phyloP scores from a whole-genome alignment of 37 sponge, comb jelly and placozoan species.

The Hexactinellida sp. region DNA sequence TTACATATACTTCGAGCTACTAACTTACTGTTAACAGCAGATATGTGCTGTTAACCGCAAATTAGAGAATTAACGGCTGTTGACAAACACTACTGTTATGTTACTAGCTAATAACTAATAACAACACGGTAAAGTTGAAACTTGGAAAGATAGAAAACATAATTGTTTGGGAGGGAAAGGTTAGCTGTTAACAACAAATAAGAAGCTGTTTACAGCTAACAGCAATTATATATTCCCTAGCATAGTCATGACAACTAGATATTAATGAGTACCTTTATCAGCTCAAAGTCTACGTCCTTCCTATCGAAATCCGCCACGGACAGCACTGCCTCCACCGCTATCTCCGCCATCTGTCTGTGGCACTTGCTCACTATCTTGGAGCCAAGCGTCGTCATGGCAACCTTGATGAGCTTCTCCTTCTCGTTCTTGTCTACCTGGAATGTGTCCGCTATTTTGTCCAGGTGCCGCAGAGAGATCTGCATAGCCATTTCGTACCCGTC shows the following conservation, averaged over 20 bases:
- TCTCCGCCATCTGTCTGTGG: slow-evolving; percentile 87
- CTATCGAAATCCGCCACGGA: slow-evolving; percentile 87
- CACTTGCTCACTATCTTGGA: slow-evolving; percentile 94
- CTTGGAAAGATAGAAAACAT: too few species aligned
- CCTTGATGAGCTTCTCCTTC: slow-evolving; percentile 70
- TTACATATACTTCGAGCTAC: too few species aligned
- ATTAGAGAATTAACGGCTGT: too few species aligned
- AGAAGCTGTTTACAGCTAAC: too few species aligned
- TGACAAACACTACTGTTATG: too few species aligned
- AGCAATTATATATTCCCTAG: too few species aligned
- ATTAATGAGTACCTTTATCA: slow-evolving; percentile 68
- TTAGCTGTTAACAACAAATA: too few species aligned
- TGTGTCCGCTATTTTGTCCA: slow-evolving; percentile 64
- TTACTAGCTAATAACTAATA: too few species aligned
- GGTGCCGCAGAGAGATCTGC: slow-evolving; percentile 48
- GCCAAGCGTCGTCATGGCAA: slow-evolving; percentile 92
- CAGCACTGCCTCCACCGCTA: slow-evolving; percentile 89
- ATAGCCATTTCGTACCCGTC: slow-evolving; percentile 93
- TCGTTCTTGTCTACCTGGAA: slow-evolving; percentile 58
- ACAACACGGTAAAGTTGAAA: too few species aligned
- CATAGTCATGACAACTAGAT: neutral
- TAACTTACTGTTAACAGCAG: too few species aligned
- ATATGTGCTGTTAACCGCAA: too few species aligned
- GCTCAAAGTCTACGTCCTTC: slow-evolving; percentile 88
- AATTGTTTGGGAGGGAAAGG: too few species aligned